Base-by-base conservation (phyloP, 2,113 vertebrate genomes). In the Morone chrysops region DNA sequence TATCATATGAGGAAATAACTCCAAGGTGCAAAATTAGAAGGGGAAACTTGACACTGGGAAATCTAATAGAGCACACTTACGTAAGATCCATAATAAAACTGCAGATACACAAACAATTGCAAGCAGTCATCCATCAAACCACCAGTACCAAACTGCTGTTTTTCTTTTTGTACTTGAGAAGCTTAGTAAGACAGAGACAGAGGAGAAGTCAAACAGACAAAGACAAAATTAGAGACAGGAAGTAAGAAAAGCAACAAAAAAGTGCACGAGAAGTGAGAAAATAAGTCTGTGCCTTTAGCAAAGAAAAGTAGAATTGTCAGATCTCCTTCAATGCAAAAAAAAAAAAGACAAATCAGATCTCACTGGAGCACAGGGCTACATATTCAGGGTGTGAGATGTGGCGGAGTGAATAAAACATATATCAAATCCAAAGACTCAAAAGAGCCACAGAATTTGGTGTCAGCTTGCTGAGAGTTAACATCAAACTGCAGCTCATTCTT, bases 331-430 rank as follows among this genome's bases (percentile, higher is more conserved):
- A n/a, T 62, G 12, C 47, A 73, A 48, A 68, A 61, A 54, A 8
- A 67, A 61, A 13, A 57, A 68, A 53, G 51, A 70, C 11, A 40
- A 80, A 48, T 0, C 25, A 47, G 41, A 61, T 80, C 57, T 87
- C 59, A 76, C 18, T 65, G 60, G 41, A 82, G 66, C 60, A 60
- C 3, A 65, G 47, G 53, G 67, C 47, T 48, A 31, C 25, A 75
- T 75, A 78, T 76, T 62, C 70, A 82, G 31, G 31, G 68, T 38
- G 48, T 5, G 74, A 62, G 53, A 72, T 78, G 76, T 66, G 67
- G 72, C 54, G 69, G 38, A 79, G 75, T 68, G 67, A 84, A 84
- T 70, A 70, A 13, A 80, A 74, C 65, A 83, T 79, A 74, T 74
- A 80, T 53, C 38, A 66, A 61, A 85, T 25, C 50, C 53, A 71